These are phyloP conservation scores for Riparia riparia DNA, from an alignment of 2,113 vertebrate genomes.

Conservation along the genomic window DNA sequence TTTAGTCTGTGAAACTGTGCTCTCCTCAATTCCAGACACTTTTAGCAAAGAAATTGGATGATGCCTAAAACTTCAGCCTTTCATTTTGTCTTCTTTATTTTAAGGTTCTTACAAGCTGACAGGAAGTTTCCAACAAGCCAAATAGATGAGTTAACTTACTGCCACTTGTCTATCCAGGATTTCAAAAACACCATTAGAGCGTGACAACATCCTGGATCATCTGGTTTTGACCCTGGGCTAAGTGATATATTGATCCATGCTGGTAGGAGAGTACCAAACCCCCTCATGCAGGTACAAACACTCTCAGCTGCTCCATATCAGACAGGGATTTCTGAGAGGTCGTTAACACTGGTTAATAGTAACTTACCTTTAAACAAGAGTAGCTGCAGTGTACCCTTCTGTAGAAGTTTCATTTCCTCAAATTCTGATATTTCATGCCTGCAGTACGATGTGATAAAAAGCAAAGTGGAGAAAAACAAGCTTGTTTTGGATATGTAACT, in stretches of 20 bases:
- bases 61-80: not conserved
- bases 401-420: not conserved
- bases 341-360: not conserved
- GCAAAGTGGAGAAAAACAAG: not conserved
- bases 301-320: not conserved
- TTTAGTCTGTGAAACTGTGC: not conserved
- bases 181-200: not conserved
- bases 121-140: not conserved
- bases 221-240: not conserved
- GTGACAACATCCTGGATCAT: not conserved
- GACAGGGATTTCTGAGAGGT: not conserved
- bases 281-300: not conserved
- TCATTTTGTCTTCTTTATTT: not conserved
- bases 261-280: not conserved
- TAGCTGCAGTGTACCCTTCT: rapidly evolving
- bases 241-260: not conserved
- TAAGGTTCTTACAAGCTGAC: not conserved
- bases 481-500: not conserved
- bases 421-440: not conserved
- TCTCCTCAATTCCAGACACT: not conserved
- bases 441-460: not conserved
- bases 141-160: not conserved
- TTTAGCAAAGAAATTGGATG: not conserved
- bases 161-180: not conserved
- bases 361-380: not conserved